Conservation (phyloP, 2,113 vertebrate species). For the Parus major region DNA sequence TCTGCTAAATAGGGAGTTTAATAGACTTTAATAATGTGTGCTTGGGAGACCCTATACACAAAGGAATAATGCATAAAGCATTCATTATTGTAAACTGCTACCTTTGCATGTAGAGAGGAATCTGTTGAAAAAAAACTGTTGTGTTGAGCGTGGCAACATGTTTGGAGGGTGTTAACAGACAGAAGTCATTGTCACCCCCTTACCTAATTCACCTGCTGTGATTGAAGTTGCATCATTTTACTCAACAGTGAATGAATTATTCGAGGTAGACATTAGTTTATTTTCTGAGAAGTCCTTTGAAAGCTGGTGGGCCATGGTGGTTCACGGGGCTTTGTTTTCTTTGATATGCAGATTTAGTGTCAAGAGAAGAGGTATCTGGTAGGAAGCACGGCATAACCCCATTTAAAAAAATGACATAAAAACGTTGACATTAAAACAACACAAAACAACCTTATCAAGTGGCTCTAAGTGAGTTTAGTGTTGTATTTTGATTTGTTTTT, state of each 20-base stretch:
- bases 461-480: neutral
- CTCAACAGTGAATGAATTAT: neutral
- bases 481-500: slow-evolving; percentile 69
- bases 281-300: slow-evolving; percentile 8
- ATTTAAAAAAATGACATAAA: neutral
- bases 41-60: slow-evolving; percentile 75
- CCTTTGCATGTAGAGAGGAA: slow-evolving; percentile 71
- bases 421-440: neutral
- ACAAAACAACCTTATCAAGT: slow-evolving; percentile 27
- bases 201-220: slow-evolving; percentile 2
- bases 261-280: neutral
- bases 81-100: slow-evolving; percentile 78
- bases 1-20: slow-evolving; percentile 80
- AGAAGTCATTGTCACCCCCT: slow-evolving; percentile 21
- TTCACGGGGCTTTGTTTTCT: neutral
- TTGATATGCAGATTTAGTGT: neutral
- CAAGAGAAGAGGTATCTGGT: neutral
- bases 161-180: neutral
- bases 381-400: neutral
- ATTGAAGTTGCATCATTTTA: slow-evolving; percentile 9
- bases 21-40: slow-evolving; percentile 79
- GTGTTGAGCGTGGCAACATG: neutral
- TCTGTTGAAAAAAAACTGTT: slow-evolving; percentile 40
- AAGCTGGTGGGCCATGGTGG: rapidly evolving
- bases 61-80: slow-evolving; percentile 78